These are phyloP conservation scores for Sphyrna mokarran DNA, from an alignment of 2,113 vertebrate genomes.

Conservation along the genomic window DNA sequence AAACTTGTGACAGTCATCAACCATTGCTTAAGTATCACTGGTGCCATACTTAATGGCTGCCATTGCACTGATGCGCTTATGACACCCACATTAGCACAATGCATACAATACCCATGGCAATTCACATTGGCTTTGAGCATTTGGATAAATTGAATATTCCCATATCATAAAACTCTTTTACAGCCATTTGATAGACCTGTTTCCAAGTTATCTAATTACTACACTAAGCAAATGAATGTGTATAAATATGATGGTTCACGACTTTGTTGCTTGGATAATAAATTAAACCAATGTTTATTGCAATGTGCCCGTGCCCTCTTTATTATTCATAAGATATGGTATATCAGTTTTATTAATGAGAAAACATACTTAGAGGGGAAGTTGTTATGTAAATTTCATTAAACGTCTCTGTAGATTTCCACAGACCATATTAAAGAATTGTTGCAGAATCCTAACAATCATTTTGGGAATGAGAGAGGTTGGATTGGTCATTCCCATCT, in stretches of 20 bases:
- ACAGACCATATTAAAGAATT: conserved; percentile 27
- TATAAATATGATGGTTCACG: conserved; percentile 25
- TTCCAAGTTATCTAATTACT: conserved; percentile 1
- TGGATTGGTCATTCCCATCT: conserved; percentile 5
- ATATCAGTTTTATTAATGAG: conserved; percentile 36
- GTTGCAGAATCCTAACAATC: neutral
- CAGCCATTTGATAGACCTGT: neutral
- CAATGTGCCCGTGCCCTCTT: neutral
- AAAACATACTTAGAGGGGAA: neutral
- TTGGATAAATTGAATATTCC: neutral
- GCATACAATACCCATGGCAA: neutral
- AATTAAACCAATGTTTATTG: conserved; percentile 23
- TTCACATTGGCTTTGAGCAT: neutral
- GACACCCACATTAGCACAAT: neutral
- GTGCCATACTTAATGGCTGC: neutral
- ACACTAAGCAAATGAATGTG: conserved; percentile 1
- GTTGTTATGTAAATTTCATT: conserved; percentile 28
- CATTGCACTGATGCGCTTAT: neutral
- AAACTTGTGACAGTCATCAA: neutral
- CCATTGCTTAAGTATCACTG: neutral
- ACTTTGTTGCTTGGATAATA: conserved; percentile 23
- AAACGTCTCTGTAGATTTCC: conserved; percentile 17
- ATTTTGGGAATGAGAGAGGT: neutral
- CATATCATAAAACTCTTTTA: neutral
- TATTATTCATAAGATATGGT: conserved; percentile 32